Conservation (phyloP, 2,113 vertebrate species). For the Bolborhynchus lineola region DNA sequence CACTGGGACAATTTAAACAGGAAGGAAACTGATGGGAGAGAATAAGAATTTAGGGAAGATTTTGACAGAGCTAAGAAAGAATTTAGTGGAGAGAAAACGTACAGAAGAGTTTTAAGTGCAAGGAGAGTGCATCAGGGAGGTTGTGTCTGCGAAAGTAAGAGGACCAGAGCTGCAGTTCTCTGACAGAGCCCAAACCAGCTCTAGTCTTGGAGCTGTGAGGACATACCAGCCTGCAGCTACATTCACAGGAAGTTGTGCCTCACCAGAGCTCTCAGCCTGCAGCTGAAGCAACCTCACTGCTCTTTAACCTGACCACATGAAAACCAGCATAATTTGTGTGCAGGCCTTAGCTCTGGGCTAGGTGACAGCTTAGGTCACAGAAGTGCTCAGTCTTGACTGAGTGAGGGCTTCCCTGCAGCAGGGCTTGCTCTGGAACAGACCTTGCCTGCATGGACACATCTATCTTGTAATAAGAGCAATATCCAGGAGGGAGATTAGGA, state of each 20-base stretch:
- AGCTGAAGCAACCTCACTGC: neutral
- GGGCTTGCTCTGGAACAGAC: neutral
- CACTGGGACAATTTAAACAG: neutral
- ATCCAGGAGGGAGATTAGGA: neutral
- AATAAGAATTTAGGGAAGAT: neutral
- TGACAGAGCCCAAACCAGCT: neutral
- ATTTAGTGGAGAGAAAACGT: neutral
- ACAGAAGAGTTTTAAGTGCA: neutral
- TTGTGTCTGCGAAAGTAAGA: neutral
- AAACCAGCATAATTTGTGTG: neutral
- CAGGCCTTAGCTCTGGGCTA: neutral
- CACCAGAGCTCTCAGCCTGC: neutral
- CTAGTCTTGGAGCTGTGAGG: rapidly evolving
- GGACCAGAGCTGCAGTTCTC: neutral
- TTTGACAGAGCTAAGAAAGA: neutral
- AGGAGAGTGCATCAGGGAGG: neutral
- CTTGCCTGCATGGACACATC: neutral
- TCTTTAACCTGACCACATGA: neutral
- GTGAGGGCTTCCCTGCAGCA: neutral
- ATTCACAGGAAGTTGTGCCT: neutral
- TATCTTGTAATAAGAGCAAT: neutral
- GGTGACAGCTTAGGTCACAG: neutral
- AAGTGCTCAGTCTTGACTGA: neutral
- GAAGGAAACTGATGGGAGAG: neutral
- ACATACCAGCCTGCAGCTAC: neutral